These are phyloP conservation scores for Anguilla anguilla DNA, from an alignment of 2,797 vertebrate genomes.

Conservation along the genomic window DNA sequence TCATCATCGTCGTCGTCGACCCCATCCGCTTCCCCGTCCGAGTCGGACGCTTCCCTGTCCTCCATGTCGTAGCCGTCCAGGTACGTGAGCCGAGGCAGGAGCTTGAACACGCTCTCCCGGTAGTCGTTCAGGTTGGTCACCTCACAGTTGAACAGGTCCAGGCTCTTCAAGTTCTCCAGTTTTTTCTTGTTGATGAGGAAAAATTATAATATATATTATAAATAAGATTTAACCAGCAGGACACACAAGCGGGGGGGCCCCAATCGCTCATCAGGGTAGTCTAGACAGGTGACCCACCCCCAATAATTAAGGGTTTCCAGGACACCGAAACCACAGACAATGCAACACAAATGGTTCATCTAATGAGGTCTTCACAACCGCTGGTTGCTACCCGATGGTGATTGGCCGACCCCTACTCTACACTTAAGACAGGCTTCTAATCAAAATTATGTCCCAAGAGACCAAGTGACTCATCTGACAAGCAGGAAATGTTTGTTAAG, in stretches of 20 bases:
- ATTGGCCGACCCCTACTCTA: too few relatives aligned
- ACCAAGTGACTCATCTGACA: too few relatives aligned
- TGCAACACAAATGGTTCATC: neutral
- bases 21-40: constrained; percentile 85
- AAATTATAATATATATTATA: neutral
- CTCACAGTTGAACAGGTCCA: constrained; percentile 95
- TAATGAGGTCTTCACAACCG: neutral
- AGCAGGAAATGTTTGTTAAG: too few relatives aligned
- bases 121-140: constrained; percentile 91
- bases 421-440: too few relatives aligned
- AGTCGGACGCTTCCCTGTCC: constrained; percentile 86
- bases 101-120: constrained; percentile 89
- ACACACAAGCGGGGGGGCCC: neutral
- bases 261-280: neutral
- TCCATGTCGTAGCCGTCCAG: constrained; percentile 88
- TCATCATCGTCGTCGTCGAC: constrained; percentile 81
- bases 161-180: constrained; percentile 86
- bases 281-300: neutral
- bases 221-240: neutral
- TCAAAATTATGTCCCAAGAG: too few relatives aligned
- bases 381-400: neutral
- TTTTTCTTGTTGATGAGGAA: constrained; percentile 79
- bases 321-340: neutral
- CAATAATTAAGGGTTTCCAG: neutral
- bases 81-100: constrained; percentile 88